Conservation (phyloP, 2,888 invertebrate species). For the Plemyria rubiginata region DNA sequence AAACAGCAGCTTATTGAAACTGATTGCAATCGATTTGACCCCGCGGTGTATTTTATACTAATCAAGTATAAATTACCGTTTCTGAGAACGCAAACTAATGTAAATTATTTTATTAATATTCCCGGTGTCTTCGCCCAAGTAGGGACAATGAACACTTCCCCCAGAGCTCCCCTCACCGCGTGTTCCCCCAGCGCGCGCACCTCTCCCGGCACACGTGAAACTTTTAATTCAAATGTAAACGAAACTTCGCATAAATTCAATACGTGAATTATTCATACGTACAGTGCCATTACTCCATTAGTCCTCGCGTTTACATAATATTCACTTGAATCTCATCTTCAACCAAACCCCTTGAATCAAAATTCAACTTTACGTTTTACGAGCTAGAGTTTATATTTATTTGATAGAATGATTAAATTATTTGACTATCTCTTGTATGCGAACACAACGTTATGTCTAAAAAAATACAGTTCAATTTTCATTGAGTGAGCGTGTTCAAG, state of each 20-base stretch:
- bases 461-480: slow-evolving; percentile 21
- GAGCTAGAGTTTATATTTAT: slow-evolving; percentile 13
- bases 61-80: too few species aligned
- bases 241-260: slow-evolving; percentile 59
- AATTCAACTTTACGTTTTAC: slow-evolving; percentile 29
- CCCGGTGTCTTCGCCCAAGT: background rate
- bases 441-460: slow-evolving; percentile 14
- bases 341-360: slow-evolving; percentile 14
- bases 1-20: too few species aligned
- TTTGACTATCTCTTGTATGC: background rate
- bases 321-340: slow-evolving; percentile 53
- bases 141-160: background rate
- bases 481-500: slow-evolving; percentile 14
- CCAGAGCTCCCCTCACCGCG: too few species aligned
- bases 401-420: background rate
- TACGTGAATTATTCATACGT: slow-evolving; percentile 61
- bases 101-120: background rate
- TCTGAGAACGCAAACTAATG: too few species aligned
- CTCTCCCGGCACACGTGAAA: slow-evolving; percentile 33
- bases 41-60: too few species aligned
- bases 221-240: slow-evolving; percentile 60
- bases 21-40: too few species aligned
- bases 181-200: background rate
- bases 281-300: slow-evolving; percentile 59
- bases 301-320: slow-evolving; percentile 49